Evolutionary conservation across 2,888 invertebrate species (phyloP), one percentile per base, ranked within the genome.

Genomic region (Heteropelma amictum): DNA sequence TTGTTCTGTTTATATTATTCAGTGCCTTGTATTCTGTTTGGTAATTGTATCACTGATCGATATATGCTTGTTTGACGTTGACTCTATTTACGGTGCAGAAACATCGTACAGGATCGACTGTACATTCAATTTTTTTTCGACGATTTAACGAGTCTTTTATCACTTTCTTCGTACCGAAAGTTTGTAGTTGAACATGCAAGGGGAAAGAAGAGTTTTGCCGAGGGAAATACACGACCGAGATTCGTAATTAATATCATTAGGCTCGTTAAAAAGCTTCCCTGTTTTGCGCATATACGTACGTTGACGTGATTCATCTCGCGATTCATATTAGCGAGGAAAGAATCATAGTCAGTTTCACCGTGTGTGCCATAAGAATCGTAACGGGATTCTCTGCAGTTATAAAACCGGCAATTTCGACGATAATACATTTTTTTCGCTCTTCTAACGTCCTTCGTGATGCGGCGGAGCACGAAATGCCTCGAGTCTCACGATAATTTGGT

Each of bases 171-270:
- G 10, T 33, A 4, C 17, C 17, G 64, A 21, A 23, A 12, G 51
- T 19, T 35, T 33, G 12, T 19, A 26, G 42, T 38, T 30, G 30
- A 28, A n/a, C 3, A 42, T 40, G n/a, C 51, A 49, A 38, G 38
- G 47, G 60, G 53, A 56, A 30, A 21, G 38, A 60, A n/a, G n/a
- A n/a, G n/a, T n/a, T 26, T 14, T 14, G 12, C 47, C 7, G 10
- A 23, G 61, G 17, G 38, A 54, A 17, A 61, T 5, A 38, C 53
- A 60, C 68, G 63, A 61, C 35, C 58, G 51, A 51, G 45, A 74
- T 77, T 81, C 65, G 74, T 81, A 85, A 84, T 84, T 84, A 84
- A 83, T 83, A 81, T 79, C 77, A 82, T 85, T 84, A 80, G 51
- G 68, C 79, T 80, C 71, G 68, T 75, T 78, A 80, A 77, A 76